phyloP scores from a whole-genome alignment of 1,140 invertebrate genomes.

The Armadillidium nasatum region DNA sequence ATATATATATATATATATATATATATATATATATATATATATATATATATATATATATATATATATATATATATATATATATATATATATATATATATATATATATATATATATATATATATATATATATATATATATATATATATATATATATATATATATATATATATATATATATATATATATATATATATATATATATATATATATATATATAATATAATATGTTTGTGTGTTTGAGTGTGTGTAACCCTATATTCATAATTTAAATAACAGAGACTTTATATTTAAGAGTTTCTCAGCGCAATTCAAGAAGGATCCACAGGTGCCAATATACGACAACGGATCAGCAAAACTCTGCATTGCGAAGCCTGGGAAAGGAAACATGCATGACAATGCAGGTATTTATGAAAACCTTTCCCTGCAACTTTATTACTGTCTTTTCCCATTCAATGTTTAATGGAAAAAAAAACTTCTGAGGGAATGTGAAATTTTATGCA shows the following conservation, averaged over 20 bases:
- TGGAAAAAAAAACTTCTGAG: too few species aligned
- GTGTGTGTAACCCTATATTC: too few species aligned
- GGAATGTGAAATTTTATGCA: too few species aligned
- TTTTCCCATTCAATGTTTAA: too few species aligned
- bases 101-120: not conserved
- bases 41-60: slow-evolving; percentile 12
- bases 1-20: slow-evolving; percentile 2
- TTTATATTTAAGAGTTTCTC: too few species aligned
- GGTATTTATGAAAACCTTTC: not conserved
- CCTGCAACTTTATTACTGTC: not conserved
- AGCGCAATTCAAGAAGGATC: not conserved
- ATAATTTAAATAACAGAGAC: too few species aligned
- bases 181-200: not conserved
- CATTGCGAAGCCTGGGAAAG: not conserved
- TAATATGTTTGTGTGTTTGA: too few species aligned
- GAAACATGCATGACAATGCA: not conserved
- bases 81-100: not conserved
- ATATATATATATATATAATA: too few species aligned
- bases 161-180: not conserved
- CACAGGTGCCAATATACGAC: not conserved
- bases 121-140: not conserved
- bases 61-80: not conserved
- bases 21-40: not conserved
- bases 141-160: slow-evolving; percentile 9
- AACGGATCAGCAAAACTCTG: not conserved